Evolutionary conservation across 1,140 invertebrate genomes (phyloP).

Genomic region (Amphibalanus amphitrite): DNA sequence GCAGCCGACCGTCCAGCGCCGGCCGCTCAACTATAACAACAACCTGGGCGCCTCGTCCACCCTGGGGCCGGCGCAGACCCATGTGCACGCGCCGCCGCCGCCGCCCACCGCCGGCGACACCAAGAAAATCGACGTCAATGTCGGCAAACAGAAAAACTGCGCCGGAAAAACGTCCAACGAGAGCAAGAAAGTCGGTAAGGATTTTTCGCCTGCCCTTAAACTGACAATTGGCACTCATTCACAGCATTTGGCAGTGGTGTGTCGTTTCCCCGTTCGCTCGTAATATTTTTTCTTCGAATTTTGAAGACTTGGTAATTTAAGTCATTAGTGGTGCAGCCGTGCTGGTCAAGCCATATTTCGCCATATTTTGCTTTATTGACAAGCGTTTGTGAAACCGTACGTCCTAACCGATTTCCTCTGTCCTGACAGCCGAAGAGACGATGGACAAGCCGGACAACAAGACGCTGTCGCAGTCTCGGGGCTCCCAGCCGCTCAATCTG

Average conservation of each 20-base stretch:
- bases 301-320: no score
- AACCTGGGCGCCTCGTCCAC: constrained; percentile 1
- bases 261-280: no score
- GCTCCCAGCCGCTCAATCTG: not conserved
- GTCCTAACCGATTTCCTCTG: no score
- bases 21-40: not conserved
- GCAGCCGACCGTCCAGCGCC: not conserved
- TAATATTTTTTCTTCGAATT: no score
- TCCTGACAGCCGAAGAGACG: not conserved
- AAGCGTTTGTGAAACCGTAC: no score
- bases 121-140: constrained; percentile 3
- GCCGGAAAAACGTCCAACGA: not conserved
- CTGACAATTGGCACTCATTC: no score
- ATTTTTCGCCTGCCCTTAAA: no score
- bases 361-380: no score
- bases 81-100: not conserved
- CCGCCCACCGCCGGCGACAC: not conserved
- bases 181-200: not conserved
- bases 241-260: no score
- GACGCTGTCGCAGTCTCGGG: constrained; percentile 1
- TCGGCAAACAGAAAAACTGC: constrained; percentile 4
- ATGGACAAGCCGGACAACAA: constrained; percentile 3
- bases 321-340: no score
- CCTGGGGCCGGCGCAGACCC: not conserved
- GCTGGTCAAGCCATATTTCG: no score